Conservation (phyloP, 1,140 invertebrate genomes). For the Wiebesia pumilae region DNA sequence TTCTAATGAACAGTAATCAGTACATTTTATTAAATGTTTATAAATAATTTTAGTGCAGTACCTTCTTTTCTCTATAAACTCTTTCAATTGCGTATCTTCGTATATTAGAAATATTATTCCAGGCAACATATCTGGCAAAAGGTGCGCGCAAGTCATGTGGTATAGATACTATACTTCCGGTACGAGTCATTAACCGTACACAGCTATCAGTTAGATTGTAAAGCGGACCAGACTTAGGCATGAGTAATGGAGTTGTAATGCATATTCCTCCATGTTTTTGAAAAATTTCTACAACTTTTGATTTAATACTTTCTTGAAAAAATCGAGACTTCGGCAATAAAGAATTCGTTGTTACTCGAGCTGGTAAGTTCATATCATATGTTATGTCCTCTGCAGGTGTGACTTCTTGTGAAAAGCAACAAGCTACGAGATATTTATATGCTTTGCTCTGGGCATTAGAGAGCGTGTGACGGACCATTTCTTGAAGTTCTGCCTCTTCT, state of each 20-base stretch:
- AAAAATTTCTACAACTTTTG: slow-evolving; percentile 80
- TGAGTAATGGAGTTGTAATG: slow-evolving; percentile 84
- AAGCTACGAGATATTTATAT: slow-evolving; percentile 85
- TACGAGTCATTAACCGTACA: slow-evolving; percentile 89
- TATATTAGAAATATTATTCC: slow-evolving; percentile 85
- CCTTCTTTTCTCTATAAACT: slow-evolving; percentile 89
- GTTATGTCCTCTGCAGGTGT: slow-evolving; percentile 83
- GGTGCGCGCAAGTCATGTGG: slow-evolving; percentile 86
- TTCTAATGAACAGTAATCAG: background rate
- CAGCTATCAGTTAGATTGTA: slow-evolving; percentile 79
- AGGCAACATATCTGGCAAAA: slow-evolving; percentile 89
- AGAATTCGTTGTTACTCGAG: slow-evolving; percentile 64
- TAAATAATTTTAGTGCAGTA: slow-evolving; percentile 61
- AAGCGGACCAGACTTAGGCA: slow-evolving; percentile 79
- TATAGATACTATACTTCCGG: slow-evolving; percentile 86
- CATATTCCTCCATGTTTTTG: slow-evolving; percentile 85
- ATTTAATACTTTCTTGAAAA: slow-evolving; percentile 65
- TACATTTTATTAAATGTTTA: background rate
- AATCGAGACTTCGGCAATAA: slow-evolving; percentile 56
- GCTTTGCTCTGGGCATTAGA: slow-evolving; percentile 87
- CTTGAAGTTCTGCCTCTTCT: slow-evolving; percentile 86
- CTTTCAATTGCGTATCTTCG: slow-evolving; percentile 90
- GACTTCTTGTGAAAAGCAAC: slow-evolving; percentile 81
- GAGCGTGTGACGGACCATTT: slow-evolving; percentile 85
- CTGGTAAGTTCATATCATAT: slow-evolving; percentile 81